Base-by-base conservation (phyloP, 1,140 invertebrate genomes). In the Leptopilina boulardi region DNA sequence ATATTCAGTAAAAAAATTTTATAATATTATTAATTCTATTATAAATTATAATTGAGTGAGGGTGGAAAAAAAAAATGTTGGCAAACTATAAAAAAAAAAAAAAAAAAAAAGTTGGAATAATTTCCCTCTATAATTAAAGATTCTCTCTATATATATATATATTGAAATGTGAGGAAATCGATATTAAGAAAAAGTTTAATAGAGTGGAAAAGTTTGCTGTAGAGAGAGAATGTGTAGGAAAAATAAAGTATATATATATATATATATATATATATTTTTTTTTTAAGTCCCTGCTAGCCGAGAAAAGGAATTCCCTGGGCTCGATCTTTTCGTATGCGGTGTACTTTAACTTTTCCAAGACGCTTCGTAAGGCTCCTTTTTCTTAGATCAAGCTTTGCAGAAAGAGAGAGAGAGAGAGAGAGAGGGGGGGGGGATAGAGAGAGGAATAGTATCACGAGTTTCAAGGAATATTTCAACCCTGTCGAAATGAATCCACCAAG, bases 401-500 rank as follows among this genome's bases (percentile, higher is more conserved):
- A 6, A 34, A 6, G 30, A 34, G 30, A 34, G 30, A 34, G 30
- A 34, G 30, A 34, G 30, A 34, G 30, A 34, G 30, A 34, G 30
- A 34, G 30, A 34, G 30, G 6, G 30, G 6, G 30, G 6, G 30
- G 30, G 6, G 30, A 34, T 2, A 10, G 5, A 26, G 56, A 66
- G 59, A 66, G 59, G 59, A 66, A 66, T 26, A 8, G 23, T 11
- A 66, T 23, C 59, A 66, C 59, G 59, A 66, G 59, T 66, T 66
- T 66, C 59, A 23, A 66, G 59, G 59, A 66, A 66, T 66, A 66
- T 66, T 66, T 66, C 59, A 66, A 26, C 21, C 23, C 59, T 66
- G 59, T 66, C 59, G 59, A 66, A 66, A 66, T 26, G 59, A 66
- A 66, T 66, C 21, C 59, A 66, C 59, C 23, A 66, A 66, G 59